Percentiles rank a stretch among this genome's conserved stretches.
These are phyloP conservation scores for Sylvia atricapilla DNA, from an alignment of 2,113 vertebrate species.

Conservation along the genomic window DNA sequence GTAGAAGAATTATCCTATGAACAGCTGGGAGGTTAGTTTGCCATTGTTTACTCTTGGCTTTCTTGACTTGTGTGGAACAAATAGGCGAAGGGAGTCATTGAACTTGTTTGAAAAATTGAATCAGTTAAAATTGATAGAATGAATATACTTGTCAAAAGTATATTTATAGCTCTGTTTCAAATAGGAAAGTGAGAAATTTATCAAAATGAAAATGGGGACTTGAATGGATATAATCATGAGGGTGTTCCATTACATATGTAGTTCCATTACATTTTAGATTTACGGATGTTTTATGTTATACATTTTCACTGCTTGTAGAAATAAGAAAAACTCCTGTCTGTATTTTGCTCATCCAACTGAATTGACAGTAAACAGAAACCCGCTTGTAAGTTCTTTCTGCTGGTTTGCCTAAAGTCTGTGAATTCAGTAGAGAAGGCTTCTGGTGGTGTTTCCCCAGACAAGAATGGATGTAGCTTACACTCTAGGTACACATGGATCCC, in stretches of 20 bases:
- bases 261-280: neutral
- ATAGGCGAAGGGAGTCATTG: neutral
- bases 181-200: neutral
- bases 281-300: neutral
- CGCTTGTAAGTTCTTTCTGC: neutral
- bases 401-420: neutral
- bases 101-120: neutral
- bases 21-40: neutral
- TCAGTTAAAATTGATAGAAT: neutral
- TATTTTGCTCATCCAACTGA: neutral
- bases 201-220: neutral
- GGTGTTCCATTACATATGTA: neutral
- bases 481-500: neutral
- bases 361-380: neutral
- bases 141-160: neutral
- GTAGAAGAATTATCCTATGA: neutral
- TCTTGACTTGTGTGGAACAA: neutral
- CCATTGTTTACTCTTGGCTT: neutral
- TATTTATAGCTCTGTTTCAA: neutral
- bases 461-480: neutral
- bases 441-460: neutral
- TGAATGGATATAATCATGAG: neutral
- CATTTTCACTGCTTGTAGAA: neutral
- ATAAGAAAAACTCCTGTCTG: neutral
- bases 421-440: neutral